Evolutionary conservation across 1,140 invertebrate genomes (phyloP).

Genomic region (Vanessa atalanta): DNA sequence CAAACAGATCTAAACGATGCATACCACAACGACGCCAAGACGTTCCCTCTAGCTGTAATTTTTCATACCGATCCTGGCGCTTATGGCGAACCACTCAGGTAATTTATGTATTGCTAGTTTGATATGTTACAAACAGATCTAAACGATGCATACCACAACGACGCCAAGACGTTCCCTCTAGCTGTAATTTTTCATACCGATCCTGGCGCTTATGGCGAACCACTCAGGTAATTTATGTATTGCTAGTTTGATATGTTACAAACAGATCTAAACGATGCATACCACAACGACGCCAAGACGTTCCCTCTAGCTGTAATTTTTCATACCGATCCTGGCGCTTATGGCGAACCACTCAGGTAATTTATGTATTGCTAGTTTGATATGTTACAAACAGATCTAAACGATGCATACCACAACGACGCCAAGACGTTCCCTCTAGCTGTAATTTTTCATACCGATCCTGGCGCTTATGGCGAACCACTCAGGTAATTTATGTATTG

Average conservation of each 20-base stretch:
- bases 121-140: slow-evolving; percentile 85
- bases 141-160: slow-evolving; percentile 85
- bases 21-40: slow-evolving; percentile 84
- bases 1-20: slow-evolving; percentile 84
- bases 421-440: slow-evolving; percentile 84
- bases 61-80: slow-evolving; percentile 80
- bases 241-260: too few relatives aligned
- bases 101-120: slow-evolving; percentile 8
- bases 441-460: slow-evolving; percentile 83
- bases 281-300: slow-evolving; percentile 84
- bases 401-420: slow-evolving; percentile 86
- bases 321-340: slow-evolving; percentile 70
- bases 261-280: slow-evolving; percentile 85
- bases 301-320: slow-evolving; percentile 87
- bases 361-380: too few relatives aligned
- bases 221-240: slow-evolving; percentile 76
- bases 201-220: slow-evolving; percentile 76
- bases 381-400: slow-evolving; percentile 85
- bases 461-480: slow-evolving; percentile 76
- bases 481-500: slow-evolving; percentile 74
- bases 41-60: slow-evolving; percentile 85
- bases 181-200: slow-evolving; percentile 84
- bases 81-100: slow-evolving; percentile 82
- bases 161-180: slow-evolving; percentile 84
- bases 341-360: slow-evolving; percentile 82